phyloP scores from a whole-genome alignment of 2,888 invertebrate species.

The Amorpha juglandis region DNA sequence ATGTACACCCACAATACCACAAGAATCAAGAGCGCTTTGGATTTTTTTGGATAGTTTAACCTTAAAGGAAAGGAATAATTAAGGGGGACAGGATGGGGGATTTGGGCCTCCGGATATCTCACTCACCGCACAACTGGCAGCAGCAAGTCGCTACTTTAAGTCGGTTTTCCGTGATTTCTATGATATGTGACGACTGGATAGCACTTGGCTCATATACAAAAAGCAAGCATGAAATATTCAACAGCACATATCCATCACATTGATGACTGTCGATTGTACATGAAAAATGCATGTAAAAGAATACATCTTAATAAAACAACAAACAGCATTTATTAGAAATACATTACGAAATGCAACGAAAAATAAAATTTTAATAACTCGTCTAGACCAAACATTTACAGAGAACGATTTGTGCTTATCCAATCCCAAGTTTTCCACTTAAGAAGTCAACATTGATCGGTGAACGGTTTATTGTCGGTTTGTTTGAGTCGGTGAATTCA shows the following conservation, averaged over 20 bases:
- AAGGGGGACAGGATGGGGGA: too few relatives aligned
- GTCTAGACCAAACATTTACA: constrained; percentile 75
- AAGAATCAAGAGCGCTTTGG: too few relatives aligned
- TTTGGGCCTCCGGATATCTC: too few relatives aligned
- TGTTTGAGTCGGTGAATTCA: constrained; percentile 52
- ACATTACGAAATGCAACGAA: constrained; percentile 66
- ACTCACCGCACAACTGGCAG: too few relatives aligned
- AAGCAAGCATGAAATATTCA: background rate
- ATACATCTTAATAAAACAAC: constrained; percentile 33
- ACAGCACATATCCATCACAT: background rate
- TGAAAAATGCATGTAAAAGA: constrained; percentile 22
- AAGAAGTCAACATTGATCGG: constrained; percentile 63
- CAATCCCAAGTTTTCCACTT: constrained; percentile 72
- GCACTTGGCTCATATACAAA: background rate
- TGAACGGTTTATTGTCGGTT: constrained; percentile 67
- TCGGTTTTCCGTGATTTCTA: too few relatives aligned
- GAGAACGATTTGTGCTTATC: constrained; percentile 64
- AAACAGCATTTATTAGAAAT: constrained; percentile 44
- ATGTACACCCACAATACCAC: too few relatives aligned
- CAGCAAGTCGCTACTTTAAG: too few relatives aligned
- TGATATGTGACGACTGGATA: too few relatives aligned
- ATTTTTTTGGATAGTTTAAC: too few relatives aligned
- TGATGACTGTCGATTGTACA: constrained; percentile 12
- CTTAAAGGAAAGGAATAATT: too few relatives aligned
- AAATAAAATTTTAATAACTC: constrained; percentile 76